Percentiles rank a stretch among this genome's conserved stretches.
Evolutionary conservation across 2,113 vertebrate species (phyloP).

Genomic region (Mesembrinibis cayennensis): DNA sequence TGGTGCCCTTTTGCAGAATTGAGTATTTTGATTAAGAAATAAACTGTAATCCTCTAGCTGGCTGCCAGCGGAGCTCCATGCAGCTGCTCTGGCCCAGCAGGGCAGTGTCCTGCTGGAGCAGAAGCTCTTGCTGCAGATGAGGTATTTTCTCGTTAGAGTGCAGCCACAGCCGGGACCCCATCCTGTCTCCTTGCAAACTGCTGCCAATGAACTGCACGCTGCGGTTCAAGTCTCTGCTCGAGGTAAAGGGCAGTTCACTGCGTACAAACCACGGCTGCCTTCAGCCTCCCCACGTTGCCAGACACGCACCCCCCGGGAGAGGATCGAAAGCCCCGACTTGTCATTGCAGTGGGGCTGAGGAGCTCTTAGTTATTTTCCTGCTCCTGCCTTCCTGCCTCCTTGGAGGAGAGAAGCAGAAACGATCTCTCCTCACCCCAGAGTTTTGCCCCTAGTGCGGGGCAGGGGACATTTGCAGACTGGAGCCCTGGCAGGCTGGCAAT

Average conservation of each 20-base stretch:
- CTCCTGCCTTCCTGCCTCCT: background rate
- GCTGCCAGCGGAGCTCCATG: background rate
- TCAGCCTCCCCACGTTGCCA: rapidly evolving
- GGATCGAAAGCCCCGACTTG: rapidly evolving
- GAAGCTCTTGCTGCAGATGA: background rate
- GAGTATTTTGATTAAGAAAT: background rate
- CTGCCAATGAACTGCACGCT: background rate
- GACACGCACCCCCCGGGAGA: background rate
- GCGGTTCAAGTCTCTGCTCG: background rate
- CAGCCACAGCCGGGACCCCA: background rate
- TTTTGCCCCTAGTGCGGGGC: background rate
- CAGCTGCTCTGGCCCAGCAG: background rate
- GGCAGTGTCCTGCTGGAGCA: background rate
- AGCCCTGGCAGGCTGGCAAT: background rate
- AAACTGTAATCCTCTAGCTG: background rate
- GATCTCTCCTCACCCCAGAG: rapidly evolving
- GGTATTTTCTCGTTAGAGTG: background rate
- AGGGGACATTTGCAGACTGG: background rate
- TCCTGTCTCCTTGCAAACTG: background rate
- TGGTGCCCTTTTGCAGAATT: background rate
- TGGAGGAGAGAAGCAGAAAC: background rate
- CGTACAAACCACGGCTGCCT: rapidly evolving
- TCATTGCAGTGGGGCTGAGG: background rate
- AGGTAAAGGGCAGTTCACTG: background rate
- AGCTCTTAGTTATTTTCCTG: background rate